A percentile compares a stretch with the other conserved stretches of the same genome.
These are phyloP conservation scores for Hozukius guyotensis DNA, from an alignment of 2,797 vertebrate species.

Conservation along the genomic window DNA sequence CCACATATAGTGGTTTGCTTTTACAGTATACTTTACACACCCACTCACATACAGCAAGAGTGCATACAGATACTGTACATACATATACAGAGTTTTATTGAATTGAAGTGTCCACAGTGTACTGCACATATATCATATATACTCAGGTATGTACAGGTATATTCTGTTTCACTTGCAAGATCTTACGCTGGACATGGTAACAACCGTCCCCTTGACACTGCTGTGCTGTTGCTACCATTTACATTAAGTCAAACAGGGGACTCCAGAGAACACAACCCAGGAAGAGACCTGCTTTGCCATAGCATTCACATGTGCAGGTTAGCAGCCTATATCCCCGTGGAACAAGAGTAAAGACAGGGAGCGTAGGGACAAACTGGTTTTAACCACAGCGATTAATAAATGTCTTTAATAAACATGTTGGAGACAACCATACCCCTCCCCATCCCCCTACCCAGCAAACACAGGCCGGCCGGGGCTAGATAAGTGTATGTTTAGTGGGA, in stretches of 20 bases:
- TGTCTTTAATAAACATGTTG: constrained; percentile 74
- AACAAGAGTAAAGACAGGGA: constrained; percentile 66
- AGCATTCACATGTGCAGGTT: constrained; percentile 52
- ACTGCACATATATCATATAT: neutral
- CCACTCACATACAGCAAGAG: neutral
- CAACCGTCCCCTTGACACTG: constrained; percentile 10
- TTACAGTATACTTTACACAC: constrained; percentile 56
- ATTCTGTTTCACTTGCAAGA: neutral
- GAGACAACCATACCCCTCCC: constrained; percentile 62
- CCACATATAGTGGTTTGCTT: constrained; percentile 66
- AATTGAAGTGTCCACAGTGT: neutral
- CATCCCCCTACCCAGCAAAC: constrained; percentile 50
- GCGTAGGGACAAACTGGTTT: constrained; percentile 71
- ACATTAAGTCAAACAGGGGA: constrained; percentile 29
- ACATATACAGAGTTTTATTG: neutral
- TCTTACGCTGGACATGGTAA: constrained; percentile 6
- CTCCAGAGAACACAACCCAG: constrained; percentile 26
- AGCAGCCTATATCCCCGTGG: constrained; percentile 55
- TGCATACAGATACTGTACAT: neutral
- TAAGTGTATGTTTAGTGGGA: constrained; percentile 87
- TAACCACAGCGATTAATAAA: constrained; percentile 80
- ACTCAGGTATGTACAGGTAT: neutral
- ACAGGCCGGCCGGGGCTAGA: constrained; percentile 71
- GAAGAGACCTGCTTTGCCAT: constrained; percentile 21
- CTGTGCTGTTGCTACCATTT: constrained; percentile 7